Percentiles rank a stretch among this genome's conserved stretches.
These are phyloP conservation scores for Tragopan temminckii DNA, from an alignment of 2,797 vertebrate species.

Conservation along the genomic window DNA sequence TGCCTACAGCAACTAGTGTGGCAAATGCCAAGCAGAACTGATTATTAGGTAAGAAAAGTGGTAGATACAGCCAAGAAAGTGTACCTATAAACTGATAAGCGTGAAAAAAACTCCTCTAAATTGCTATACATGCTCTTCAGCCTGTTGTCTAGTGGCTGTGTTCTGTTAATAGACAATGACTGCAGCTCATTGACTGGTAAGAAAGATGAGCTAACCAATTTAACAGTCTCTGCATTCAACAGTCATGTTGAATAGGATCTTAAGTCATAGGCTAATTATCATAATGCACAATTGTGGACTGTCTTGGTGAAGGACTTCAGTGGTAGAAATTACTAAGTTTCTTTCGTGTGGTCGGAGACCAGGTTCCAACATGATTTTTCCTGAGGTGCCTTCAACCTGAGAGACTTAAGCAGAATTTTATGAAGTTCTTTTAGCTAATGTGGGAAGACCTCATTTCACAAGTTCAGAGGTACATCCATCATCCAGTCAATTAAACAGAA, in stretches of 20 bases:
- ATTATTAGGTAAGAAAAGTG: background rate
- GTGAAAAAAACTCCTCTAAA: background rate
- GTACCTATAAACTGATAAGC: background rate
- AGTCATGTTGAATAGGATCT: background rate
- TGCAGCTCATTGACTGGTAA: background rate
- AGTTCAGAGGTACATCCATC: background rate
- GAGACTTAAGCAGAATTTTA: background rate
- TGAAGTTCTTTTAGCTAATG: background rate
- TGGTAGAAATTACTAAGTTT: background rate
- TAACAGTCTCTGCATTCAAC: background rate
- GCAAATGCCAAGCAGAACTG: background rate
- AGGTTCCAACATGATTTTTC: background rate
- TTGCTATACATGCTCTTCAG: background rate
- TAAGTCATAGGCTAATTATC: constrained; percentile 1
- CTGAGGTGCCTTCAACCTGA: background rate
- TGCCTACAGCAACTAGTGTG: background rate
- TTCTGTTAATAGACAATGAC: background rate
- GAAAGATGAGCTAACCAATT: background rate
- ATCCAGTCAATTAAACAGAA: background rate
- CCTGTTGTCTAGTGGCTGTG: background rate
- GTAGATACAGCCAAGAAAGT: background rate
- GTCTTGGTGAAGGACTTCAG: background rate
- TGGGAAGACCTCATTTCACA: background rate
- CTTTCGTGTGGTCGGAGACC: background rate
- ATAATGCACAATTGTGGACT: background rate